These are phyloP conservation scores for Periplaneta americana DNA, from an alignment of 1,140 invertebrate species.

Conservation along the genomic window DNA sequence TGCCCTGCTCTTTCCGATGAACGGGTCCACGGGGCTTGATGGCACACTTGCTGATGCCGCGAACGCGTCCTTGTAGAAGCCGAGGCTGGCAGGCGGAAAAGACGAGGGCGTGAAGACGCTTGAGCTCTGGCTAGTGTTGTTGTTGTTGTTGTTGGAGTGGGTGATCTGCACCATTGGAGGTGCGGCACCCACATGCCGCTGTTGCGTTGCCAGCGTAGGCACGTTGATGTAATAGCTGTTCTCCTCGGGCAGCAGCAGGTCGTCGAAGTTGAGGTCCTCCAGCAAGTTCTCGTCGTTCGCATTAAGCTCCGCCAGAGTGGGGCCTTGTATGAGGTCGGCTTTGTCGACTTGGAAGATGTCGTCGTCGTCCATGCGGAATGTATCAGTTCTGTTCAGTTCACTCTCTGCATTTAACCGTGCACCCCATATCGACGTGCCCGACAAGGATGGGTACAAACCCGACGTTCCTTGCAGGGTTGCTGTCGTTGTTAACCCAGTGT, in stretches of 20 bases:
- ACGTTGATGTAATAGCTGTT: slow-evolving; percentile 36
- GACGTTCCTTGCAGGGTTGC: slow-evolving; percentile 11
- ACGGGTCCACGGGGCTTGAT: slow-evolving; percentile 37
- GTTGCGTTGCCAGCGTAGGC: neutral
- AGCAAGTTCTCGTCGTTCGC: slow-evolving; percentile 75
- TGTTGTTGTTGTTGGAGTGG: slow-evolving; percentile 15
- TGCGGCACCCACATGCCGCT: neutral
- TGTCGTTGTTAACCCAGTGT: neutral
- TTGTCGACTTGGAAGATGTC: slow-evolving; percentile 88
- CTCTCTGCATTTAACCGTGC: slow-evolving; percentile 38
- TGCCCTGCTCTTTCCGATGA: slow-evolving; percentile 12
- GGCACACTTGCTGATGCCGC: slow-evolving; percentile 28
- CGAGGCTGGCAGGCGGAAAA: slow-evolving; percentile 31
- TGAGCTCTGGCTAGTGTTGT: slow-evolving; percentile 18
- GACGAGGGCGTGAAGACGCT: slow-evolving; percentile 23
- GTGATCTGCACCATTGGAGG: neutral
- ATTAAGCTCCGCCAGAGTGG: slow-evolving; percentile 82
- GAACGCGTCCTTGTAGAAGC: slow-evolving; percentile 31
- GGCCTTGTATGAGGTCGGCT: slow-evolving; percentile 72
- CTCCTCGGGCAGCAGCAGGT: slow-evolving; percentile 69
- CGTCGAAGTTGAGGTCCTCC: slow-evolving; percentile 80
- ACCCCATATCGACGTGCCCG: slow-evolving; percentile 38
- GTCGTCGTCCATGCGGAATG: slow-evolving; percentile 76
- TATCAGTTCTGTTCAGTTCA: slow-evolving; percentile 42
- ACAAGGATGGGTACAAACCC: slow-evolving; percentile 39